Percentiles rank a stretch among this genome's conserved stretches.
These are phyloP conservation scores for Eulacestoma nigropectus DNA, from an alignment of 2,113 vertebrate genomes.

Conservation along the genomic window DNA sequence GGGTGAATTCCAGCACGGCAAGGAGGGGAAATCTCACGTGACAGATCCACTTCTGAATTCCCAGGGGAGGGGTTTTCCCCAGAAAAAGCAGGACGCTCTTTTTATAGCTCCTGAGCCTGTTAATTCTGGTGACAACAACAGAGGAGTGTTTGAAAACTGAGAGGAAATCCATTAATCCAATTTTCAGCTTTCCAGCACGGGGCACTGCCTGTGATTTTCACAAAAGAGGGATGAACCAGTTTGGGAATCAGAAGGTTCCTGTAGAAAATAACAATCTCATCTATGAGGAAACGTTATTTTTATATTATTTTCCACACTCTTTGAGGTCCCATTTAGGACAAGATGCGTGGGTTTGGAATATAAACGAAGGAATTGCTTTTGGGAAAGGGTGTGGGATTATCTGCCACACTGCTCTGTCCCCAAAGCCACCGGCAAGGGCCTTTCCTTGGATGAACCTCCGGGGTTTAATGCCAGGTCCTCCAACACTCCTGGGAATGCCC, in stretches of 20 bases:
- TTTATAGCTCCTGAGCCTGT: background rate
- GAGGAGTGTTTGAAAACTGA: background rate
- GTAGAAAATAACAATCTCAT: background rate
- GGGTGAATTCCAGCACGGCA: background rate
- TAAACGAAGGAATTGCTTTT: background rate
- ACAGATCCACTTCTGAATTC: background rate
- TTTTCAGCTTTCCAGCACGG: background rate
- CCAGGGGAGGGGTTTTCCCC: background rate
- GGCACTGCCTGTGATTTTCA: background rate
- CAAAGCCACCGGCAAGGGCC: background rate
- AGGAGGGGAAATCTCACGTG: background rate
- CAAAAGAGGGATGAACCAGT: background rate
- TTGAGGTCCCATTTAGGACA: background rate
- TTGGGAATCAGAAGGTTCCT: background rate
- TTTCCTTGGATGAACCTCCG: background rate
- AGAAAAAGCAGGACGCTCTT: background rate
- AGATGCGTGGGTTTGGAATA: background rate
- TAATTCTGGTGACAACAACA: conserved; percentile 8
- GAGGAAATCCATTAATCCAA: conserved; percentile 15
- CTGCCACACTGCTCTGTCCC: background rate
- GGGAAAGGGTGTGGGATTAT: background rate
- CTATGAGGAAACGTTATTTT: background rate
- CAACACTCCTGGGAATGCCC: background rate
- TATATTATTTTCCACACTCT: background rate
- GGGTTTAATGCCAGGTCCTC: background rate